Conservation (phyloP, 2,888 invertebrate genomes). For the Barypeithes pellucidus region DNA sequence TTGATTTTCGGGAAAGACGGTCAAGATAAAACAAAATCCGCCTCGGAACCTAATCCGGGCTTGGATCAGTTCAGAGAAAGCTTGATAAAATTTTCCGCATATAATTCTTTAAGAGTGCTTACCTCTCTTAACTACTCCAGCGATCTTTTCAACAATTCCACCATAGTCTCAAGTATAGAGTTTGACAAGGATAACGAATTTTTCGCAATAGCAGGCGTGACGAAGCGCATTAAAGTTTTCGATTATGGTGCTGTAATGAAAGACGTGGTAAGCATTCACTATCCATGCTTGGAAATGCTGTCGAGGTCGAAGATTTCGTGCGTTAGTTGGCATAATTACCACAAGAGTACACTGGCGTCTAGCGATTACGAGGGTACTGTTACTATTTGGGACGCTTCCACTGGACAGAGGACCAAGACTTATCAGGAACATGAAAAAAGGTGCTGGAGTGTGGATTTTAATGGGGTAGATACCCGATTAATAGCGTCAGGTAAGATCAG, state of each 20-base stretch:
- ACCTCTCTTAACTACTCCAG: conserved; percentile 93
- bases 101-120: conserved; percentile 83
- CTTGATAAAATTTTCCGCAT: conserved; percentile 88
- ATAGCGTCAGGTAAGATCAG: conserved; percentile 81
- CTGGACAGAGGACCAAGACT: conserved; percentile 82
- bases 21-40: conserved; percentile 63
- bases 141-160: conserved; percentile 90
- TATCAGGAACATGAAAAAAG: conserved; percentile 95
- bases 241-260: conserved; percentile 90
- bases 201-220: conserved; percentile 96
- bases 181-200: conserved; percentile 97
- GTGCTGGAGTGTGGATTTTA: conserved; percentile 97
- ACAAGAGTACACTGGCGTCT: conserved; percentile 89
- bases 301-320: conserved; percentile 95
- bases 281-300: conserved; percentile 92
- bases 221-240: conserved; percentile 94
- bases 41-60: conserved; percentile 69
- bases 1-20: conserved; percentile 75
- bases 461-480: conserved; percentile 89
- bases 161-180: conserved; percentile 93
- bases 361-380: conserved; percentile 97
- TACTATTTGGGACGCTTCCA: conserved; percentile 92
- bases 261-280: conserved; percentile 92
- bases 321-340: conserved; percentile 94
- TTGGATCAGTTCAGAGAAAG: conserved; percentile 88